Base-by-base conservation (phyloP, 1,140 invertebrate species). In the Hypsibius dujardini region DNA sequence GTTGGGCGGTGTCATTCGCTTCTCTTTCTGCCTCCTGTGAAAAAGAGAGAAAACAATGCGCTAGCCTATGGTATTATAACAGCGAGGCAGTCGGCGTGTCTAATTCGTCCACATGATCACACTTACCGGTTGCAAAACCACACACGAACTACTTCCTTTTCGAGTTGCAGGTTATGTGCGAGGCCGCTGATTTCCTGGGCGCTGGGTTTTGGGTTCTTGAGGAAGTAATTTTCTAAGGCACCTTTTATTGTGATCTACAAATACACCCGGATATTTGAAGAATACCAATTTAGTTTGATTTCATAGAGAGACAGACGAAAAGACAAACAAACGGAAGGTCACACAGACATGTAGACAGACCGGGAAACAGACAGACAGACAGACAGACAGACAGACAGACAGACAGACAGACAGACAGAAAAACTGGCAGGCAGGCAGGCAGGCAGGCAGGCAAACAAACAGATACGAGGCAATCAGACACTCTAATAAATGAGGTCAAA, bases 161-260 rank as follows among this genome's bases (percentile, higher is more conserved):
- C 79, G 76, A 80, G 78, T 70, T 77, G 76, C 1, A 80, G 72
- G 47, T 70, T 74, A 69, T 80, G 77, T 1, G 79, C 79, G 14
- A 80, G 70, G 46, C 75, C 69, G 2, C 75, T 72, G 14, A 80
- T 79, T 70, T 79, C 79, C 59, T 79, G 79, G 7, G 79, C 78
- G 1, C 76, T 77, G 2, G 79, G 79, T 75, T 80, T 80, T 1
- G 78, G 76, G 73, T 80, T 79, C 56, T 73, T 71, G 1, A 77
- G 73, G 71, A 80, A 80, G 70, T 75, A 76, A 72, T 79, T 79
- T 72, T 80, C 79, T 56, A 80, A 71, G 7, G 79, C 75, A 1
- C 79, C 77, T 40, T 79, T 74, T 2, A 79, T 76, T 42, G 76
- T 75, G 1, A 77, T 76, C 50, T 56, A n/a, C n/a, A 7, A 56